Evolutionary conservation across 1,140 invertebrate species (phyloP), one percentile per base, ranked within the genome.

Genomic region (Planococcus citri): DNA sequence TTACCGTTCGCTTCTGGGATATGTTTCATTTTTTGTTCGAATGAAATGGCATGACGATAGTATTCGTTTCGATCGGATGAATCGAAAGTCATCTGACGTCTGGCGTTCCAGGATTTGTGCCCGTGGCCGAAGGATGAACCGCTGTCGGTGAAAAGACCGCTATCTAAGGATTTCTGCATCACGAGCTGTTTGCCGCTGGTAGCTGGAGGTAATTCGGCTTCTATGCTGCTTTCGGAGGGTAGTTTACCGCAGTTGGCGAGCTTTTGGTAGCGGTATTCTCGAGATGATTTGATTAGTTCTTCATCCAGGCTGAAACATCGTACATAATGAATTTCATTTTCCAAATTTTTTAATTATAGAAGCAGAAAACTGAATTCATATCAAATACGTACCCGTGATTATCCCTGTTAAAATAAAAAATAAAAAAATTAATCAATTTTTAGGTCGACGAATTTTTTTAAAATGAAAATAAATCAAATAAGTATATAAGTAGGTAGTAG

Each of bases 381-480:
- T n/a, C n/a, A n/a, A n/a, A n/a, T n/a, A 71, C 80, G 82, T 76
- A 83, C 82, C 82, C 80, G 73, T 83, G 79, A 74, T 80, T 80
- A 73, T 83, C 82, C 69, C 82, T 64, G 51, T 22, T 70, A 73
- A 29, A 67, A 71, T 71, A 71, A 70, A 70, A 73, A 20, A 70
- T 24, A 21, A 64, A 6, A 68, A 33, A 33, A 33, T 22, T 27
- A 8, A 9, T 22, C 17, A 33, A 68, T 21, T 51, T 12, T 69
- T 17, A 4, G 8, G 22, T 24, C 1, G 12, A 51, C n/a, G 14
- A 9, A 69, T 25, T 51, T 38, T 20, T n/a, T n/a, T n/a, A n/a
- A n/a, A n/a, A n/a, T n/a, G n/a, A 60, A 70, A 21, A 69, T 25
- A 27, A 58, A 22, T 58, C 27, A 61, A 22, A 71, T 69, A 21